Percentiles rank a stretch among this genome's conserved stretches.
Conservation (phyloP, 2,888 invertebrate genomes). For the Augochlorella aurata region DNA sequence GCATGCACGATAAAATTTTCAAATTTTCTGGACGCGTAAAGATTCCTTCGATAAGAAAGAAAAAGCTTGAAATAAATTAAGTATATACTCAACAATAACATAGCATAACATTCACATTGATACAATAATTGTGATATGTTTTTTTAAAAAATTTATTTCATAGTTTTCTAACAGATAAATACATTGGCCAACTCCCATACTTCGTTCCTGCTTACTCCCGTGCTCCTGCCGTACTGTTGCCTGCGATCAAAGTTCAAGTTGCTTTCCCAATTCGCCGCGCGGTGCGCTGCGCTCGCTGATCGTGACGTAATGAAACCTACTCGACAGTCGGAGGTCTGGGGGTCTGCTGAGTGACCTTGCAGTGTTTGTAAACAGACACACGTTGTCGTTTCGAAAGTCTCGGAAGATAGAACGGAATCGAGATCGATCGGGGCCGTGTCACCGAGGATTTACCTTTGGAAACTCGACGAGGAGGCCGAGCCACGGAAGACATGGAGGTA, state of each 20-base stretch:
- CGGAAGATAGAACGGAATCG: constrained; percentile 48
- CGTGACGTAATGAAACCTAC: constrained; percentile 65
- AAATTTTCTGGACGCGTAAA: no score
- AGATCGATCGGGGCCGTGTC: constrained; percentile 35
- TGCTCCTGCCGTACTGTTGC: not conserved
- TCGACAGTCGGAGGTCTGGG: constrained; percentile 61
- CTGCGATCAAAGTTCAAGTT: not conserved
- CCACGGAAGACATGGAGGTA: constrained; percentile 71
- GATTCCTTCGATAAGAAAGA: no score
- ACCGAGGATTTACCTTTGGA: constrained; percentile 22
- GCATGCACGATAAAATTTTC: no score
- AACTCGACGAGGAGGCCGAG: constrained; percentile 13
- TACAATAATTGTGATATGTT: no score
- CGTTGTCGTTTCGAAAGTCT: constrained; percentile 81
- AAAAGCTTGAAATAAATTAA: no score
- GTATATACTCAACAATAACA: no score
- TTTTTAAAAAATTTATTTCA: no score
- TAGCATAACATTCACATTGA: no score
- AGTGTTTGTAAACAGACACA: constrained; percentile 90
- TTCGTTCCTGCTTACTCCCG: no score
- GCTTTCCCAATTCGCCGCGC: not conserved
- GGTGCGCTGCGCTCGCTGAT: constrained; percentile 32
- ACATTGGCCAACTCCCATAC: no score
- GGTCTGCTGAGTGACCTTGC: constrained; percentile 86
- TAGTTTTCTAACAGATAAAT: no score